These are phyloP conservation scores for Nephotettix cincticeps DNA, from an alignment of 1,140 invertebrate species.

Conservation along the genomic window DNA sequence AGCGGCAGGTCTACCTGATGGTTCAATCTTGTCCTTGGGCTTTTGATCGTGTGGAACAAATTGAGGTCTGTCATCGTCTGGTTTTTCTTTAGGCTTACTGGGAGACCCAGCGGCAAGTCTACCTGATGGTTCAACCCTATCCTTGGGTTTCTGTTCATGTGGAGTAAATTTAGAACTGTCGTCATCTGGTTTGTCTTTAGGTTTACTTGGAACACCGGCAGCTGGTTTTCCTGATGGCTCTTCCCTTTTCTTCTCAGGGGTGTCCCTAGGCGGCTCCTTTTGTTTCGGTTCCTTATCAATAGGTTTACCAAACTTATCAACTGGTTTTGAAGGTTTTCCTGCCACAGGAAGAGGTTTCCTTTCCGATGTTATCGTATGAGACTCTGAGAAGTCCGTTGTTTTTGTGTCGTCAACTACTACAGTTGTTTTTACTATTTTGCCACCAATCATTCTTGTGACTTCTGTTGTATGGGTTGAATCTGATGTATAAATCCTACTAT, in stretches of 20 bases:
- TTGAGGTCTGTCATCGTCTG: too few relatives aligned
- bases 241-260: too few relatives aligned
- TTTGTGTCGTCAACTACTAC: background rate
- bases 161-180: background rate
- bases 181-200: background rate
- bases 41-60: too few relatives aligned
- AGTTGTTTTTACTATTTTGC: slow-evolving; percentile 31
- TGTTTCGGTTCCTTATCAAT: background rate
- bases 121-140: too few relatives aligned
- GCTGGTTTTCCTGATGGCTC: too few relatives aligned
- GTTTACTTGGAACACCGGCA: background rate
- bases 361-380: background rate
- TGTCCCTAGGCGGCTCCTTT: background rate
- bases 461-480: background rate
- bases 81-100: too few relatives aligned
- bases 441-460: slow-evolving; percentile 34
- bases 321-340: background rate
- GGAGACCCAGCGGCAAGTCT: too few relatives aligned
- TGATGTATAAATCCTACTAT: background rate
- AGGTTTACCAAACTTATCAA: slow-evolving; percentile 13
- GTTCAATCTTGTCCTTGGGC: too few relatives aligned
- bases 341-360: background rate
- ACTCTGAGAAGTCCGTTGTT: background rate
- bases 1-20: too few relatives aligned
- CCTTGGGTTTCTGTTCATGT: too few relatives aligned